A percentile compares a stretch with the other conserved stretches of the same genome.
Conservation (phyloP, 1,140 invertebrate genomes). For the Euura lappo region DNA sequence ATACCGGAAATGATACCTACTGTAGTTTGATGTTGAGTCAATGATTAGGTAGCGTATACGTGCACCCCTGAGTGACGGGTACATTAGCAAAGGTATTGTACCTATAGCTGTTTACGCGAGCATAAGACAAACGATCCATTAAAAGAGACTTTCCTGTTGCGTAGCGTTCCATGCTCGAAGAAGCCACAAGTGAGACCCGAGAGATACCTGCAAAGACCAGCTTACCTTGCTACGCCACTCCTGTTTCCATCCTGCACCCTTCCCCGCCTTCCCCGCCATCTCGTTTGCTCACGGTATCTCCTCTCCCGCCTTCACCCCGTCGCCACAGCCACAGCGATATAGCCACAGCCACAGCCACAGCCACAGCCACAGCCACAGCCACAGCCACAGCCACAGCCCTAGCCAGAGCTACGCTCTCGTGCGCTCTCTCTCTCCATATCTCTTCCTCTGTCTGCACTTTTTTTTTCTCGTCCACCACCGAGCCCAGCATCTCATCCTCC, state of each 20-base stretch:
- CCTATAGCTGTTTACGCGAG: not conserved
- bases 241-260: not conserved
- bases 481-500: not conserved
- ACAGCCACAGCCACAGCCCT: conserved; percentile 32
- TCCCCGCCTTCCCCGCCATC: not conserved
- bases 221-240: conserved; percentile 2
- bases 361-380: conserved; percentile 27
- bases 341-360: conserved; percentile 31
- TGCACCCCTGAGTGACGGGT: too few species aligned
- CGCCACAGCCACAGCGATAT: conserved; percentile 1
- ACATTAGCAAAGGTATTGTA: not conserved
- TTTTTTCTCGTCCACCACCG: not conserved
- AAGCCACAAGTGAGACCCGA: not conserved
- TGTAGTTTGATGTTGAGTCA: too few species aligned
- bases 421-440: conserved; percentile 37
- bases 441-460: conserved; percentile 29
- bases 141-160: conserved; percentile 1
- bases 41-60: too few species aligned
- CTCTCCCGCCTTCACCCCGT: not conserved
- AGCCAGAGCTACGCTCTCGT: conserved; percentile 37
- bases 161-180: not conserved
- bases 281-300: not conserved
- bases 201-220: not conserved
- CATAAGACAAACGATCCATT: conserved; percentile 2
- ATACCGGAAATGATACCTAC: too few species aligned